Evolutionary conservation across 2,113 vertebrate genomes (phyloP).

Genomic region (Phasianus colchicus): DNA sequence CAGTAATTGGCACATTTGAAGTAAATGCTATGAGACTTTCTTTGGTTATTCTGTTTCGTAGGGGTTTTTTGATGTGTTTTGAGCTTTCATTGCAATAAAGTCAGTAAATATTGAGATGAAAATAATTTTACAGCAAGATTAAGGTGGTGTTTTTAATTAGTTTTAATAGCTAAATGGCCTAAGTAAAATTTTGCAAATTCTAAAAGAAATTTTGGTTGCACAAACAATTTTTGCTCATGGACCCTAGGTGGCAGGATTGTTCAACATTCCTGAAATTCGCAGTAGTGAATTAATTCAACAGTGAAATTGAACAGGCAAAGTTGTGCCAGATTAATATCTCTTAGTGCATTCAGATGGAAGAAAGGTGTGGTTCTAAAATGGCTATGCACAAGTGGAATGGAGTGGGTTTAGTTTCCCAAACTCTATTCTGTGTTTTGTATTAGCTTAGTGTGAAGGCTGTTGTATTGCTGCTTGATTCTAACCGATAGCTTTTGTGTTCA

Average conservation of each 20-base stretch:
- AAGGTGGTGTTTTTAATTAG: neutral
- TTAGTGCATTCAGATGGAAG: neutral
- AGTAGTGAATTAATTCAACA: neutral
- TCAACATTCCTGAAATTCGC: neutral
- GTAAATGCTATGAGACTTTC: neutral
- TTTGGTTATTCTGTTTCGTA: neutral
- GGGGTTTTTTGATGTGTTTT: neutral
- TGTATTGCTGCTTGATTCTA: neutral
- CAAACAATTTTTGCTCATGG: neutral
- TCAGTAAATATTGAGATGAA: neutral
- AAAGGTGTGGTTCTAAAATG: neutral
- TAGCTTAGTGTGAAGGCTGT: neutral
- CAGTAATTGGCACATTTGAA: neutral
- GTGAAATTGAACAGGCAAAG: neutral
- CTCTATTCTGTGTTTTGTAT: fast-evolving
- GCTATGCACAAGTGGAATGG: neutral
- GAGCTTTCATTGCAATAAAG: neutral
- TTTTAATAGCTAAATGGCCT: neutral
- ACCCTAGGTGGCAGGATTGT: constrained; percentile 81
- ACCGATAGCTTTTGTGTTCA: neutral
- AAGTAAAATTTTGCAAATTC: neutral
- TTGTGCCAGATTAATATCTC: neutral
- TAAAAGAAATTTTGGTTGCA: neutral
- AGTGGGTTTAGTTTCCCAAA: neutral
- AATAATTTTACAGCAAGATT: neutral